phyloP scores from a whole-genome alignment of 2,797 vertebrate genomes.

The Anguilla pacifica region DNA sequence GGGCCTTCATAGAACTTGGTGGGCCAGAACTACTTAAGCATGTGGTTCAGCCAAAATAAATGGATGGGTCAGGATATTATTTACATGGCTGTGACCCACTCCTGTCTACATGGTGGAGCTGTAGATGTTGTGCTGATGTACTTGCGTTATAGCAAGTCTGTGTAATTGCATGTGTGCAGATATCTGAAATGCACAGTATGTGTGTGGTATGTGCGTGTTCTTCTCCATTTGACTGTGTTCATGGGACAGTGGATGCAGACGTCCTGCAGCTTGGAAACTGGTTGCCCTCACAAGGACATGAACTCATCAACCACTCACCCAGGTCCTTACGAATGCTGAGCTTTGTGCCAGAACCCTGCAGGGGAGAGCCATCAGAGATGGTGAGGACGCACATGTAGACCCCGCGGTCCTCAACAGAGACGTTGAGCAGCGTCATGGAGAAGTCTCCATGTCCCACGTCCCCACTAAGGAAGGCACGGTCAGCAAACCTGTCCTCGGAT shows the following conservation, averaged over 20 bases:
- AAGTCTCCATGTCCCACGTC: conserved; percentile 54
- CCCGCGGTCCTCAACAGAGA: conserved; percentile 58
- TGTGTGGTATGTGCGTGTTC: neutral
- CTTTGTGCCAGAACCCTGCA: conserved; percentile 63
- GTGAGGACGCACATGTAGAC: conserved; percentile 61
- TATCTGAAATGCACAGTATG: neutral
- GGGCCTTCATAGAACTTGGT: neutral
- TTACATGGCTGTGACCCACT: too few relatives aligned
- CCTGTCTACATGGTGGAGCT: neutral
- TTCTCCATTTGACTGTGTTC: neutral
- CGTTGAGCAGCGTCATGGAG: conserved; percentile 61
- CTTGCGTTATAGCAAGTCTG: neutral
- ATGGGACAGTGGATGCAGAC: neutral
- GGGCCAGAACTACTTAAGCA: neutral
- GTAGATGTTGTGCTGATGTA: neutral
- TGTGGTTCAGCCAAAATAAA: neutral
- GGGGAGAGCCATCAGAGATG: conserved; percentile 33
- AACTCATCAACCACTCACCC: conserved; percentile 49
- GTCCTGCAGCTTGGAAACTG: neutral
- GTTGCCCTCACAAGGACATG: neutral
- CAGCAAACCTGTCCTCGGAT: conserved; percentile 43
- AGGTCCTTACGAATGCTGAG: conserved; percentile 61
- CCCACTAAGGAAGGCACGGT: conserved; percentile 56
- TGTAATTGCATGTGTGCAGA: neutral
- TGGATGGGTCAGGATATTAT: too few relatives aligned